Evolutionary conservation across 2,113 vertebrate genomes (phyloP).

Genomic region (Odobenus rosmarus): DNA sequence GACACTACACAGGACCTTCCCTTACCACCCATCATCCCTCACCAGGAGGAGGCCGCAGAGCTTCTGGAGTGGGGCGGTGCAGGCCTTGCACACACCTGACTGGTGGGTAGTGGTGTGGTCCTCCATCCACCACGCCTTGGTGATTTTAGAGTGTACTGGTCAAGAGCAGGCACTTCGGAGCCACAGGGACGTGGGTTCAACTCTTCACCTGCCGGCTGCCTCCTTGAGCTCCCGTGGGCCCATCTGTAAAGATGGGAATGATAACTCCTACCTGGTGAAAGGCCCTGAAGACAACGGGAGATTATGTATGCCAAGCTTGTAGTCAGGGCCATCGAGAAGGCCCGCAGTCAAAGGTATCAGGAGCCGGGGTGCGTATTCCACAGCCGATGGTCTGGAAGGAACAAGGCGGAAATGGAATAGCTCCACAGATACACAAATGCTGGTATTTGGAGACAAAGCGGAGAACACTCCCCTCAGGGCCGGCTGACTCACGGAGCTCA

Average conservation of each 20-base stretch:
- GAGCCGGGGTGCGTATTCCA: rapidly evolving
- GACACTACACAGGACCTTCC: neutral
- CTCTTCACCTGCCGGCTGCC: neutral
- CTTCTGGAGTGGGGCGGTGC: neutral
- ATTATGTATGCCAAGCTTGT: neutral
- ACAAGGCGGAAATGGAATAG: neutral
- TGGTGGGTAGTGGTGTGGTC: too few species aligned
- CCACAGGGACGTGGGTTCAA: neutral
- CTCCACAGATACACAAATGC: neutral
- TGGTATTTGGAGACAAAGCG: neutral
- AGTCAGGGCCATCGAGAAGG: neutral
- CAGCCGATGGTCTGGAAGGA: neutral
- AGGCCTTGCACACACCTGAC: neutral
- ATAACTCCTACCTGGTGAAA: neutral
- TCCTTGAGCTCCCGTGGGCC: neutral
- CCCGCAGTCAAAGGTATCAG: neutral
- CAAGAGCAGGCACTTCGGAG: neutral
- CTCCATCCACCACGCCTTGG: rapidly evolving
- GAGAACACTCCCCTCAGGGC: neutral
- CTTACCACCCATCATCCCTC: neutral
- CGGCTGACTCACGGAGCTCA: neutral
- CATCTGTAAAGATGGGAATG: neutral
- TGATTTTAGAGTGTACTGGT: neutral
- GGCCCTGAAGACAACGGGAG: neutral
- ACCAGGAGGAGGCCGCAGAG: neutral